Conservation (phyloP, 2,113 vertebrate species). For the Bubo bubo region DNA sequence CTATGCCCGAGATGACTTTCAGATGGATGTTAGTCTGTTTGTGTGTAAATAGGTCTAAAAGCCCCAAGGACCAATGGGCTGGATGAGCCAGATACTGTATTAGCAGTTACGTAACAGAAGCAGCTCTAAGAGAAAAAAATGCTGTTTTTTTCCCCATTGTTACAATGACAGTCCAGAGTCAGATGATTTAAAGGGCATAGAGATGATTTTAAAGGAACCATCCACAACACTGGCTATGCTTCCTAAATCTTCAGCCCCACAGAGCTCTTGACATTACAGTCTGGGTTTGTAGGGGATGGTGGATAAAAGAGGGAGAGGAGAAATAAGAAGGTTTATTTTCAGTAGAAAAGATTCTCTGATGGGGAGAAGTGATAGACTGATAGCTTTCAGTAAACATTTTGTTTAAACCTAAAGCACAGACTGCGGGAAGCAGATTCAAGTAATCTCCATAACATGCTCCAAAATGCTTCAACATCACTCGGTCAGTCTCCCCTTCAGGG, state of each 20-base stretch:
- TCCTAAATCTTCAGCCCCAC: not conserved
- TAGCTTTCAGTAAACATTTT: not conserved
- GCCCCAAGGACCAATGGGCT: not conserved
- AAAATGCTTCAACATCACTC: not conserved
- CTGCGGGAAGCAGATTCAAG: not conserved
- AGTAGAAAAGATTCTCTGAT: not conserved
- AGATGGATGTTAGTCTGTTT: constrained; percentile 41
- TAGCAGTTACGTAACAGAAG: constrained; percentile 26
- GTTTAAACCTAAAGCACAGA: not conserved
- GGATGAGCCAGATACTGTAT: not conserved
- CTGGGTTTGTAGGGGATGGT: not conserved
- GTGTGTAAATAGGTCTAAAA: constrained; percentile 52
- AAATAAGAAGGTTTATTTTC: not conserved
- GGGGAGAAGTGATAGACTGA: not conserved
- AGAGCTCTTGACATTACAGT: not conserved
- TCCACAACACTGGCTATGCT: not conserved
- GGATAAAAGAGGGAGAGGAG: not conserved
- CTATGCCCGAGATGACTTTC: constrained; percentile 5
- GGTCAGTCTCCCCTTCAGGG: constrained; percentile 19
- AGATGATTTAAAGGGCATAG: not conserved
- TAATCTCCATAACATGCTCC: not conserved
- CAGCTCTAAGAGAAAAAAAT: not conserved
- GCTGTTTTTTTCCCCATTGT: not conserved
- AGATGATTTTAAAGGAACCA: not conserved
- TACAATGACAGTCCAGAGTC: not conserved